Evolutionary conservation across 2,888 invertebrate species (phyloP), one percentile per base, ranked within the genome.

Genomic region (Phaedon cochleariae): DNA sequence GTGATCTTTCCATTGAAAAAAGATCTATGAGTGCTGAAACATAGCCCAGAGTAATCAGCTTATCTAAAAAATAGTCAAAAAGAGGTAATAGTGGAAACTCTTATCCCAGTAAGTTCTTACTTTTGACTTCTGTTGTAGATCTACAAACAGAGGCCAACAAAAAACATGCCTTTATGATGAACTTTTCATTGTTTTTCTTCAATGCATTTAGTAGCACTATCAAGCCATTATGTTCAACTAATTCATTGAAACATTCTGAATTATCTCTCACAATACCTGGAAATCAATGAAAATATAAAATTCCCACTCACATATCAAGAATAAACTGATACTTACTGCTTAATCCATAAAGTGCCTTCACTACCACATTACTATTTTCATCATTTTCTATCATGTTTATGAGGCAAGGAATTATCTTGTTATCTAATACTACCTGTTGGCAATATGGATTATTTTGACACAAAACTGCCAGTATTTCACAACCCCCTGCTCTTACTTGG

Each of bases 401-500:
- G 15, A 96, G 81, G 7, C 87, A 84, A 0, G 89, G 87, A 48
- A 96, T 82, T 7, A 92, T 83, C 0, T 89, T 88, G 52, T 86
- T 85, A 66, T 91, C 89, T 4, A 93, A 73, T n/a, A 91, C 88
- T 46, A 86, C 85, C 22, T 87, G 83, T 81, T 97, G 96, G 74
- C 94, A 94, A 79, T 87, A 91, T 0, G 91, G 89, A 84, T 96
- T 96, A 83, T 96, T 95, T 83, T 97, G 96, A 34, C 92, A 90
- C 63, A 95, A 81, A 75, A 91, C 92, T 0, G 92, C 95, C 1
- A 96, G 84, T 12, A 95, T 83, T 26, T 89, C 87, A 10, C 92
- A 90, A 1, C 91, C 87, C 41, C 85, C 83, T 65, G 88, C 86
- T 34, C 92, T 85, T 0, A 96, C 84, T 17, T 87, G 85, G 0